phyloP scores from a whole-genome alignment of 37 sponge, comb jelly and placozoan genomes.

The Spongia lamella region DNA sequence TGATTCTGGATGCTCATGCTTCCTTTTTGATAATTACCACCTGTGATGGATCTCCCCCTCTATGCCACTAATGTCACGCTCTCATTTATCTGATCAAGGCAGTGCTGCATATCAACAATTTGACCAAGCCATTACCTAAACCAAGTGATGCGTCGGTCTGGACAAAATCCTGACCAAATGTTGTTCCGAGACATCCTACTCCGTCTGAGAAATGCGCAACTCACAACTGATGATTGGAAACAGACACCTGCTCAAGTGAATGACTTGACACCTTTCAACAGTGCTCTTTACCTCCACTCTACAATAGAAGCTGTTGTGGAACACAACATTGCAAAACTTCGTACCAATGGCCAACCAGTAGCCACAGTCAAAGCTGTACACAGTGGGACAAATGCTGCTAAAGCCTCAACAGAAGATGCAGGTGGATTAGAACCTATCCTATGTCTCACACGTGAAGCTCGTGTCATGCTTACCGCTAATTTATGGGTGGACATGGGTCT shows the following conservation, averaged over 20 bases:
- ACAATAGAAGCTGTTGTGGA: too few species aligned
- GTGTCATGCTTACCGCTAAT: conserved; percentile 39
- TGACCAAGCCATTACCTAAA: conserved; percentile 15
- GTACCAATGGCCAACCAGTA: conserved; percentile 21
- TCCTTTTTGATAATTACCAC: conserved; percentile 52
- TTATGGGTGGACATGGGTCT: conserved; percentile 30
- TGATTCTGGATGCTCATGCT: conserved; percentile 44
- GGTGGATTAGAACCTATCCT: conserved; percentile 21
- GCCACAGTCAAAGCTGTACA: conserved; percentile 39
- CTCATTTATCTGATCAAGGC: conserved; percentile 16
- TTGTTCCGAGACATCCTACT: conserved; percentile 30
- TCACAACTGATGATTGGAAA: conserved; percentile 41
- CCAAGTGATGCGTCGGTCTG: conserved; percentile 43
- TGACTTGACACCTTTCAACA: conserved; percentile 16
- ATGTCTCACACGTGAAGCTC: conserved; percentile 12
- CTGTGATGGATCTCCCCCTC: conserved; percentile 29
- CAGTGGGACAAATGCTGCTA: conserved; percentile 26
- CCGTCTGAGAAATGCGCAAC: conserved; percentile 34
- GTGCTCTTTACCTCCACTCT: conserved; percentile 25
- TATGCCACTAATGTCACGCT: not conserved
- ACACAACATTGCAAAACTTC: conserved; percentile 12
- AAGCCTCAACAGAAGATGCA: conserved; percentile 36
- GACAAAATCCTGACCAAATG: conserved; percentile 21
- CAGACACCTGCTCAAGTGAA: conserved; percentile 6
- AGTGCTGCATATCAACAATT: conserved; percentile 25